These are phyloP conservation scores for Aethina tumida DNA, from an alignment of 1,140 invertebrate genomes.

Conservation along the genomic window DNA sequence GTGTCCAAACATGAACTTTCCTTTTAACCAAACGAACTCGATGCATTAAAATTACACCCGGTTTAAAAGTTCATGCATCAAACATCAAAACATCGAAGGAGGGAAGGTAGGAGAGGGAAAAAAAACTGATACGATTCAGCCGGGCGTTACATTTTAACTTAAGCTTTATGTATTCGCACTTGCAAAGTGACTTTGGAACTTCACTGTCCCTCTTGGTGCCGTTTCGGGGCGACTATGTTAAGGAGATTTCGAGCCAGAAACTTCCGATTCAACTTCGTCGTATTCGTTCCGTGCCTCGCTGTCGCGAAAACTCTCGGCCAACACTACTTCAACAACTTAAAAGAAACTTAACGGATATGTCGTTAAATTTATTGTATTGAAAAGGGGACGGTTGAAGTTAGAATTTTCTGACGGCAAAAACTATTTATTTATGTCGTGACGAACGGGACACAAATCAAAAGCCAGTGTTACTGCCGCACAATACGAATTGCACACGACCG, in stretches of 20 bases:
- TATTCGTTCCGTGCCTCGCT: background rate
- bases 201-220: slow-evolving; percentile 1
- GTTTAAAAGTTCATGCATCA: too few species aligned
- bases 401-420: background rate
- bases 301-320: slow-evolving; percentile 8
- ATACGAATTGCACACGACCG: too few species aligned
- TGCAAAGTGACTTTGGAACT: slow-evolving; percentile 2
- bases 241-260: slow-evolving; percentile 4
- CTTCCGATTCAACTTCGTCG: slow-evolving; percentile 7
- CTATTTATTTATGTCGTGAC: background rate
- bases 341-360: too few species aligned
- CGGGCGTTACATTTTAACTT: slow-evolving; percentile 3
- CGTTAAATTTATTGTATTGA: too few species aligned
- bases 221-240: slow-evolving; percentile 3
- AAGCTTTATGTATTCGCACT: slow-evolving; percentile 4
- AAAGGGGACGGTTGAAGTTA: background rate
- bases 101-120: too few species aligned
- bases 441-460: background rate
- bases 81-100: too few species aligned
- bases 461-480: background rate
- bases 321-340: slow-evolving; percentile 9
- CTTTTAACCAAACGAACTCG: too few species aligned
- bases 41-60: too few species aligned
- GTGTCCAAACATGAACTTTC: too few species aligned
- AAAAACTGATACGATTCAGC: too few species aligned